phyloP scores from a whole-genome alignment of 2,888 invertebrate species.

The Tridacna crocea region DNA sequence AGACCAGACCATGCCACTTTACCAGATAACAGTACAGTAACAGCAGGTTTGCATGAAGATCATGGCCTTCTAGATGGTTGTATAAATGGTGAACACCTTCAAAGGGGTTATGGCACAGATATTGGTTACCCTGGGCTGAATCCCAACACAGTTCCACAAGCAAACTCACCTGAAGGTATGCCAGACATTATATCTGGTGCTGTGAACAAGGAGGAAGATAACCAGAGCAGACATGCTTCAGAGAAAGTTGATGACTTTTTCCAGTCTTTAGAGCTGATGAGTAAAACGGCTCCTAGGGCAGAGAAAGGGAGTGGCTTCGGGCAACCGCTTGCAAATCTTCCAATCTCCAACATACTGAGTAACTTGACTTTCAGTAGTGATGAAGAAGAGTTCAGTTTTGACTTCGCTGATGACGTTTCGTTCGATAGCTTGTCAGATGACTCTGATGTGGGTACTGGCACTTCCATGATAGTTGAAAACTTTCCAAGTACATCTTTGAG shows the following conservation, averaged over 20 bases:
- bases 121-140: slow-evolving; percentile 19
- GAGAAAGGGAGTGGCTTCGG: slow-evolving; percentile 55
- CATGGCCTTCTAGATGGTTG: slow-evolving; percentile 48
- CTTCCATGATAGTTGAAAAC: slow-evolving; percentile 45
- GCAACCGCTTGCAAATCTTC: slow-evolving; percentile 62
- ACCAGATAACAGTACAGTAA: background rate
- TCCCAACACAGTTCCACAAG: background rate
- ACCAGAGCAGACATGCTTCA: slow-evolving; percentile 20
- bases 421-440: slow-evolving; percentile 73
- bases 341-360: slow-evolving; percentile 80
- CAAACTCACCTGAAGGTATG: slow-evolving; percentile 4
- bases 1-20: slow-evolving; percentile 16
- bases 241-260: slow-evolving; percentile 88
- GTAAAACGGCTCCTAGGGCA: slow-evolving; percentile 67
- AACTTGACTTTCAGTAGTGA: slow-evolving; percentile 81
- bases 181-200: slow-evolving; percentile 36
- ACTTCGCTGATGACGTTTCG: slow-evolving; percentile 72
- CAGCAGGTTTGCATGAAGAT: slow-evolving; percentile 27
- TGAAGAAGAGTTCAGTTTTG: slow-evolving; percentile 76
- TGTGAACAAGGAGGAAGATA: slow-evolving; percentile 18
- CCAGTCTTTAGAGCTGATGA: slow-evolving; percentile 88
- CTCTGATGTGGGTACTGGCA: slow-evolving; percentile 43
- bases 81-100: slow-evolving; percentile 8
- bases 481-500: slow-evolving; percentile 54
- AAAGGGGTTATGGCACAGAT: background rate